phyloP scores from a whole-genome alignment of 2,113 vertebrate genomes.

The Eublepharis macularius region DNA sequence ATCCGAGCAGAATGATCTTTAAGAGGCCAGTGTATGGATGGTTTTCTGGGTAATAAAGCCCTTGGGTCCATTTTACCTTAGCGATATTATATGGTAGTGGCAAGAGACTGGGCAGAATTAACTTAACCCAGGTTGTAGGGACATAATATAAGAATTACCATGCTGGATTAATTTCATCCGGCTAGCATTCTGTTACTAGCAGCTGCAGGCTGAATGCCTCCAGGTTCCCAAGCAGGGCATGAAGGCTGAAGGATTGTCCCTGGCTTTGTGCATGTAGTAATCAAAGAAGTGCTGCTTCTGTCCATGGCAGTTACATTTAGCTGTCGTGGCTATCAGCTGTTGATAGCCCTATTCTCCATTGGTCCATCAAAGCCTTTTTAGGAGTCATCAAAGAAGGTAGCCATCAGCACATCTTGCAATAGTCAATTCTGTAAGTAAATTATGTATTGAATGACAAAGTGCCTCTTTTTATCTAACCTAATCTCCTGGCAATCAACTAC shows the following conservation, averaged over 20 bases:
- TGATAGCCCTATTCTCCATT: too few species aligned
- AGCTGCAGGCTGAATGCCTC: too few species aligned
- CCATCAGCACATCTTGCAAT: neutral
- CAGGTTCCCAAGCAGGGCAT: too few species aligned
- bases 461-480: too few species aligned
- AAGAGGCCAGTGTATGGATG: too few species aligned
- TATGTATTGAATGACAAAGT: neutral
- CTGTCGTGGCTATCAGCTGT: too few species aligned
- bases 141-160: neutral
- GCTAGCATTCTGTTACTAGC: too few species aligned
- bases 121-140: too few species aligned
- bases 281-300: neutral
- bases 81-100: too few species aligned
- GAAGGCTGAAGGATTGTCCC: too few species aligned
- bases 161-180: neutral
- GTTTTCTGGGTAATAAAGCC: neutral
- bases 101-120: neutral
- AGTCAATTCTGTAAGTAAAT: neutral
- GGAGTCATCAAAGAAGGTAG: neutral
- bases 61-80: neutral
- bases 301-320: neutral
- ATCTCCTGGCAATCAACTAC: neutral
- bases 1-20: neutral
- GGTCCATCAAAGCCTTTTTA: neutral
- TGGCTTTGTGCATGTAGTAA: too few species aligned